Percentiles rank a stretch among this genome's conserved stretches.
These are phyloP conservation scores for Symphodus melops DNA, from an alignment of 2,113 vertebrate species.

Conservation along the genomic window DNA sequence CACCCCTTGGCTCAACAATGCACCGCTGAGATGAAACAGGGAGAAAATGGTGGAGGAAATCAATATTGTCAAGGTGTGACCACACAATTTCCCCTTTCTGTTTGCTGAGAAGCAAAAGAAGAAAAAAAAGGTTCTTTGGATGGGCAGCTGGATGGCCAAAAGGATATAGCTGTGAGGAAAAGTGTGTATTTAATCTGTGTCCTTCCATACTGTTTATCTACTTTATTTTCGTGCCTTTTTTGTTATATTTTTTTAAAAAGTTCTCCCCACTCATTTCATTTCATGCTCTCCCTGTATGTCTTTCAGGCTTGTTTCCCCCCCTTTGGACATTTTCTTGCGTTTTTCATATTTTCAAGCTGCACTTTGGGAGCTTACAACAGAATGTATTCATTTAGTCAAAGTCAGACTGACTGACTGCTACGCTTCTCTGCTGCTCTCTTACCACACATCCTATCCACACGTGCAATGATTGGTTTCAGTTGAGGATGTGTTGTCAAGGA, in stretches of 20 bases:
- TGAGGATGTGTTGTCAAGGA: too few species aligned
- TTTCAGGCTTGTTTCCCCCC: background rate
- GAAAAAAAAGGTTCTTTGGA: conserved; percentile 25
- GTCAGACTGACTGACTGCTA: conserved; percentile 25
- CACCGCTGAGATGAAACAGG: conserved; percentile 17
- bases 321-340: conserved; percentile 4
- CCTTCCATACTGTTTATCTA: background rate
- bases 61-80: conserved; percentile 18
- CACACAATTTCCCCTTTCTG: conserved; percentile 13
- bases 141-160: conserved; percentile 8
- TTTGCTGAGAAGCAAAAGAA: conserved; percentile 22
- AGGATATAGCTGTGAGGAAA: background rate
- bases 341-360: conserved; percentile 60
- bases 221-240: conserved; percentile 7
- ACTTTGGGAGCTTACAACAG: conserved; percentile 54
- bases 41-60: conserved; percentile 41
- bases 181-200: background rate
- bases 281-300: conserved; percentile 9
- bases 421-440: background rate
- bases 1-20: conserved; percentile 14
- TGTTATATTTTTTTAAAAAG: background rate
- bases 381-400: conserved; percentile 56
- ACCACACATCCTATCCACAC: conserved; percentile 10
- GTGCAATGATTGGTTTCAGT: background rate
- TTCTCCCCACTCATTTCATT: background rate